Evolutionary conservation across 2,797 vertebrate species (phyloP).

Genomic region (Thalassophryne amazonica): DNA sequence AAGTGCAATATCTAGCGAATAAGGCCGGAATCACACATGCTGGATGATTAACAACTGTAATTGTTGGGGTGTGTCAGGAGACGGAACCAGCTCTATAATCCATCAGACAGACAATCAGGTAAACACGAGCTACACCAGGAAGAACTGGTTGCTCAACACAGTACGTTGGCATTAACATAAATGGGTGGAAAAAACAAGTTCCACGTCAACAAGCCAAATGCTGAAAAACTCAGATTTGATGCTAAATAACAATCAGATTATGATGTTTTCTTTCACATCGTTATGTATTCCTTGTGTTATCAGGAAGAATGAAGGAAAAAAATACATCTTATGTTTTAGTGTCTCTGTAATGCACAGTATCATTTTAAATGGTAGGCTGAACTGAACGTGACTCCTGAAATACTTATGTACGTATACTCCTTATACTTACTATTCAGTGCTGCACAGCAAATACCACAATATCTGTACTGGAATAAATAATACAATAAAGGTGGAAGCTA

Average conservation of each 20-base stretch:
- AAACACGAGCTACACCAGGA: conserved; percentile 1
- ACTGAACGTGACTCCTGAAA: no score
- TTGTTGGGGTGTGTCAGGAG: neutral
- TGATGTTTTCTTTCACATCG: neutral
- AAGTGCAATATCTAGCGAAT: conserved; percentile 39
- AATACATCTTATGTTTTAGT: conserved; percentile 41
- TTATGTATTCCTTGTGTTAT: conserved; percentile 6
- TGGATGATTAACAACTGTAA: conserved; percentile 3
- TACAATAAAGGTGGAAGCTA: conserved; percentile 3
- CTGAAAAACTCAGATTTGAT: conserved; percentile 23
- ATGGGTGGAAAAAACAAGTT: neutral
- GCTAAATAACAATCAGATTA: conserved; percentile 75
- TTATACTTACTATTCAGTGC: conserved; percentile 33
- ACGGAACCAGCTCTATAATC: neutral
- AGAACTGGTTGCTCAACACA: neutral
- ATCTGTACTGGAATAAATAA: conserved; percentile 26
- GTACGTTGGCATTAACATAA: conserved; percentile 41
- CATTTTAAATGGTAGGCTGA: no score
- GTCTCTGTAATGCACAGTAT: conserved; percentile 10
- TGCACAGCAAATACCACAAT: conserved; percentile 30
- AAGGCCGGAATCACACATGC: conserved; percentile 1
- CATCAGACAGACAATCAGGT: neutral
- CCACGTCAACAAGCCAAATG: conserved; percentile 45
- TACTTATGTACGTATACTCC: conserved; percentile 23
- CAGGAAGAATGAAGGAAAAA: neutral